Evolutionary conservation across 2,888 invertebrate species (phyloP), one percentile per base, ranked within the genome.

Genomic region (Drosophila falleni): DNA sequence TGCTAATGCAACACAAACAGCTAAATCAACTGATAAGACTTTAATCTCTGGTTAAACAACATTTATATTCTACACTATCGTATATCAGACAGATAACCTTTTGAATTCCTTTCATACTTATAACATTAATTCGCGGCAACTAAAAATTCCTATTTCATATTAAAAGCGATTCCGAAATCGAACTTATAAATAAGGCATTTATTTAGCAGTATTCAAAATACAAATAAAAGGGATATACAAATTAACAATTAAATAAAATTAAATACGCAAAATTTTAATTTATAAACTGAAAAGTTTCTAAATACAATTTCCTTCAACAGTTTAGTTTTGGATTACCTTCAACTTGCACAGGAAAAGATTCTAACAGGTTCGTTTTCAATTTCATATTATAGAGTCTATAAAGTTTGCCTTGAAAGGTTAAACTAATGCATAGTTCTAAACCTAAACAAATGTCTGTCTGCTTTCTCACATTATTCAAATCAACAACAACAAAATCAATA

Each of bases 401-500:
- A 49, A 41, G 26, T 26, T 61, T 58, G 54, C 41, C 59, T 60
- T 35, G 44, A 39, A 53, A 73, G 59, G 61, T 62, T 44, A 50
- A 37, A 56, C 59, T 47, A 56, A 68, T 56, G 67, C 49, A 47
- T 31, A n/a, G 50, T 23, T 35, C 56, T n/a, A n/a, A n/a, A 37
- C 51, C 77, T 73, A 75, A 80, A 71, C 77, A 81, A 84, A 82
- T 80, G 74, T 65, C 29, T 53, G 51, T 41, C 49, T 41, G 49
- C 31, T 62, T 59, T 68, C 72, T 59, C 80, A 74, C 67, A 79
- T 68, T 62, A 68, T 55, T 55, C 71, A 68, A 44, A 50, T 50
- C 63, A 55, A 39, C 50, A 66, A 49, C 39, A 23, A 44, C n/a
- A 78, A 81, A 84, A 84, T 84, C 87, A 84, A 87, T 84, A 84